Conservation (phyloP, 2,888 invertebrate species). For the Corythucha ciliata region DNA sequence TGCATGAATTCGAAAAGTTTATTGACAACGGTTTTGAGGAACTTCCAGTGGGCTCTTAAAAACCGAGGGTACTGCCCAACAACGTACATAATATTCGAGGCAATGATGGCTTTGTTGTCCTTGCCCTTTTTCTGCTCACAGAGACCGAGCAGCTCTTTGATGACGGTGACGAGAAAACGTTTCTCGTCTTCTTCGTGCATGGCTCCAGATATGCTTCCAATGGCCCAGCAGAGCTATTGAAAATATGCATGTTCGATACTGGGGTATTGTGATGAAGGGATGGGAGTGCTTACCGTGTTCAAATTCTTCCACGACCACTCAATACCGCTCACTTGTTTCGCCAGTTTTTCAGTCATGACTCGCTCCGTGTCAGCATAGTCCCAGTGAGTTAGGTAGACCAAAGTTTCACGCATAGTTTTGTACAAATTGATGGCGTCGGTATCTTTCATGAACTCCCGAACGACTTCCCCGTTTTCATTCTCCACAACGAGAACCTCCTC, state of each 20-base stretch:
- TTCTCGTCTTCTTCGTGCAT: conserved; percentile 99
- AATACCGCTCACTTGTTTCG: conserved; percentile 94
- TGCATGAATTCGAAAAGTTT: conserved; percentile 99
- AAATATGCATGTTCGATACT: background rate
- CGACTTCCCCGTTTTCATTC: conserved; percentile 99
- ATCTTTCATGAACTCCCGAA: conserved; percentile 99
- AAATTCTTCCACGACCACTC: conserved; percentile 99
- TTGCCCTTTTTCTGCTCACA: conserved; percentile 98
- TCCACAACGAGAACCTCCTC: conserved; percentile 99
- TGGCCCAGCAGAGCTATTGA: conserved; percentile 87
- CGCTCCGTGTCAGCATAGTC: conserved; percentile 95
- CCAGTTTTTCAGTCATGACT: conserved; percentile 97
- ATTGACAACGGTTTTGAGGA: conserved; percentile 98
- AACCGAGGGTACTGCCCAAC: conserved; percentile 99
- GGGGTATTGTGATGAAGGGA: background rate
- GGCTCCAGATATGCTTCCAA: conserved; percentile 97
- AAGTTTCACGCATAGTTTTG: conserved; percentile 96
- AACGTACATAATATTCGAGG: conserved; percentile 99
- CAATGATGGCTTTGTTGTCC: conserved; percentile 99
- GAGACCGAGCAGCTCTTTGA: conserved; percentile 90
- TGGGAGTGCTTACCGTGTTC: conserved; percentile 74
- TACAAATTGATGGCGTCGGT: conserved; percentile 99
- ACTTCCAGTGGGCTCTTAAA: conserved; percentile 98
- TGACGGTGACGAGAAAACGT: conserved; percentile 95
- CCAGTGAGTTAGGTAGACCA: conserved; percentile 97